Conservation (phyloP, 2,113 vertebrate species). For the Acinonyx jubatus region DNA sequence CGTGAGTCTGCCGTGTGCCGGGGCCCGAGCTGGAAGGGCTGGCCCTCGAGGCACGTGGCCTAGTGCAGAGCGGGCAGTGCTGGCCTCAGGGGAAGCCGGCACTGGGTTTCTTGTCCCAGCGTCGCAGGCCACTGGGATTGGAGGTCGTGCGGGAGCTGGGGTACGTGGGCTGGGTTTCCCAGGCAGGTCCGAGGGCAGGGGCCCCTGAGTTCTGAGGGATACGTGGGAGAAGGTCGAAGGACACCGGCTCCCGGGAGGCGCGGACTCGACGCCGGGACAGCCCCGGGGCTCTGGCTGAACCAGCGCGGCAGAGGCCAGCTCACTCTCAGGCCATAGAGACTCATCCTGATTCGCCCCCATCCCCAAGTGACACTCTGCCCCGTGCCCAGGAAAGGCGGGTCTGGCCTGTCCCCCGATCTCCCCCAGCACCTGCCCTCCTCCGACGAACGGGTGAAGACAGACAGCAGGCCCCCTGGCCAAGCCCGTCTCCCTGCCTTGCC, state of each 20-base stretch:
- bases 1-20: rapidly evolving
- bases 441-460: rapidly evolving
- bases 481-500: rapidly evolving
- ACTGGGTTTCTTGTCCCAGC: rapidly evolving
- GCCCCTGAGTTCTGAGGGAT: not conserved
- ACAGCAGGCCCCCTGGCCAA: rapidly evolving
- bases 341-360: rapidly evolving
- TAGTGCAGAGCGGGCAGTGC: not conserved
- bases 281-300: rapidly evolving
- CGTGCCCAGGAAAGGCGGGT: rapidly evolving
- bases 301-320: rapidly evolving
- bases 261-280: rapidly evolving
- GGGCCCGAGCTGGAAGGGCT: not conserved
- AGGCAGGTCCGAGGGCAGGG: not conserved
- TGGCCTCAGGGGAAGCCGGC: rapidly evolving
- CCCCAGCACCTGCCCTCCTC: not conserved
- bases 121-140: rapidly evolving
- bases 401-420: not conserved
- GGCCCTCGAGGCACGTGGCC: not conserved
- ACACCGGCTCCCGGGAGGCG: not conserved
- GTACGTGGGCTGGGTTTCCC: rapidly evolving
- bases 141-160: not conserved
- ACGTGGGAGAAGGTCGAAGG: rapidly evolving
- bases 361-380: rapidly evolving
- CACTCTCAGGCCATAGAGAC: not conserved